These are phyloP conservation scores for Rhinoraja longicauda DNA, from an alignment of 2,797 vertebrate genomes.

Conservation along the genomic window DNA sequence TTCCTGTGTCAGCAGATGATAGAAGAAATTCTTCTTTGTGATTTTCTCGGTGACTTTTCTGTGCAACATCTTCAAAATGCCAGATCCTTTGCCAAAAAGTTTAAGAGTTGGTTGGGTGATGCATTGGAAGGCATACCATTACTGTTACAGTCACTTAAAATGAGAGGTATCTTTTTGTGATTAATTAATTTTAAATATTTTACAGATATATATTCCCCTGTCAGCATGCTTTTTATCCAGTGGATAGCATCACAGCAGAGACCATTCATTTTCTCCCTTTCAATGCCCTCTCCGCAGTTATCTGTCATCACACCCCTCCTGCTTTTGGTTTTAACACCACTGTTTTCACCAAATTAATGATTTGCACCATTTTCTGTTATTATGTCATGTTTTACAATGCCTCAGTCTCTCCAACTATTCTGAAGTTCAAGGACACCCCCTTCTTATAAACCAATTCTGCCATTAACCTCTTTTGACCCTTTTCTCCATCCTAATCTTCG, in stretches of 20 bases:
- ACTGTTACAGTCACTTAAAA: conserved; percentile 48
- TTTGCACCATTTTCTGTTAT: not conserved
- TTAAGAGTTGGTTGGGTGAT: conserved; percentile 51
- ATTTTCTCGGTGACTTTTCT: conserved; percentile 55
- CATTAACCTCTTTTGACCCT: not conserved
- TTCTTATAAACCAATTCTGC: not conserved
- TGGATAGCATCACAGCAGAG: not conserved
- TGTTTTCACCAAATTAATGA: not conserved
- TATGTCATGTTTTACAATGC: not conserved
- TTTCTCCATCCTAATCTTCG: not conserved
- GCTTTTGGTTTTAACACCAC: not conserved
- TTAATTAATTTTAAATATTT: not conserved
- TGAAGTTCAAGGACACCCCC: not conserved
- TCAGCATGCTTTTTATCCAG: not conserved
- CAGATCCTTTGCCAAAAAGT: conserved; percentile 52
- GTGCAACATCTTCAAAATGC: conserved; percentile 51
- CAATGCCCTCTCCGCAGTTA: not conserved
- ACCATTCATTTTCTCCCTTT: not conserved
- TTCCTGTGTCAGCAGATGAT: conserved; percentile 48
- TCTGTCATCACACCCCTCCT: not conserved
- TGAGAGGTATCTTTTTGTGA: conserved; percentile 46
- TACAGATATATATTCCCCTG: not conserved
- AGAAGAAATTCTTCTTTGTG: conserved; percentile 51
- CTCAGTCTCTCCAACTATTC: not conserved
- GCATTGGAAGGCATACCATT: conserved; percentile 50